A percentile compares a stretch with the other conserved stretches of the same genome.
These are phyloP conservation scores for Centruroides vittatus DNA, from an alignment of 1,140 invertebrate species.

Conservation along the genomic window DNA sequence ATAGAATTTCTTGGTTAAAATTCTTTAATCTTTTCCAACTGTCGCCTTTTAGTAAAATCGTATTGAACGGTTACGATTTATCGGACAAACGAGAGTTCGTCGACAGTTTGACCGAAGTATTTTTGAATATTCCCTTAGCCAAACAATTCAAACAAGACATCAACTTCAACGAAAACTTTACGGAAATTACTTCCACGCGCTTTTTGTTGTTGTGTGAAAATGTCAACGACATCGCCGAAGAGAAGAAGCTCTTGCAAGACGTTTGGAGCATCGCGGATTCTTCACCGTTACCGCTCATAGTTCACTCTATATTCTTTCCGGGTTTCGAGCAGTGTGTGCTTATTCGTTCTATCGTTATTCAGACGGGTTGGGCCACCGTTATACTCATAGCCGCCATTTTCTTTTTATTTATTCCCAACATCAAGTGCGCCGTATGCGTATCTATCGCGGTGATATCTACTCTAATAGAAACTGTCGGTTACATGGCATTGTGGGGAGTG, in stretches of 20 bases:
- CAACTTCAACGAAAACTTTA: slow-evolving; percentile 55
- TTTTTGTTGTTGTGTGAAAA: slow-evolving; percentile 79
- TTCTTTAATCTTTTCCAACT: slow-evolving; percentile 63
- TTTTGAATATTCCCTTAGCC: slow-evolving; percentile 20
- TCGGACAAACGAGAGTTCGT: slow-evolving; percentile 56
- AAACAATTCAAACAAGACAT: slow-evolving; percentile 64
- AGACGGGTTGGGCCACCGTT: slow-evolving; percentile 79
- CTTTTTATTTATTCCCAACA: slow-evolving; percentile 86
- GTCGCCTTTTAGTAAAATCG: slow-evolving; percentile 47
- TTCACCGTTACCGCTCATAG: slow-evolving; percentile 64
- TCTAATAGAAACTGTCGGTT: slow-evolving; percentile 86
- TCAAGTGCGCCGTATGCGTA: slow-evolving; percentile 83
- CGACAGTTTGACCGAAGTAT: slow-evolving; percentile 48
- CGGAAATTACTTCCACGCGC: slow-evolving; percentile 63
- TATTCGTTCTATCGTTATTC: slow-evolving; percentile 77
- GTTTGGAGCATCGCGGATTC: slow-evolving; percentile 58
- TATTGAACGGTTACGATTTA: slow-evolving; percentile 48
- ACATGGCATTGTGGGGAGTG: slow-evolving; percentile 89
- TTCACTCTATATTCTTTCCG: slow-evolving; percentile 86
- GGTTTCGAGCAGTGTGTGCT: slow-evolving; percentile 90
- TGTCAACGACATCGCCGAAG: slow-evolving; percentile 72
- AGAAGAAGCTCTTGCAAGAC: slow-evolving; percentile 73
- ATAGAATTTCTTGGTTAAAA: slow-evolving; percentile 80
- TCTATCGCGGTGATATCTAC: slow-evolving; percentile 89
- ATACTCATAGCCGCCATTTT: slow-evolving; percentile 89